These are phyloP conservation scores for Ctenopoma kingsleyae DNA, from an alignment of 2,797 vertebrate genomes.

Conservation along the genomic window DNA sequence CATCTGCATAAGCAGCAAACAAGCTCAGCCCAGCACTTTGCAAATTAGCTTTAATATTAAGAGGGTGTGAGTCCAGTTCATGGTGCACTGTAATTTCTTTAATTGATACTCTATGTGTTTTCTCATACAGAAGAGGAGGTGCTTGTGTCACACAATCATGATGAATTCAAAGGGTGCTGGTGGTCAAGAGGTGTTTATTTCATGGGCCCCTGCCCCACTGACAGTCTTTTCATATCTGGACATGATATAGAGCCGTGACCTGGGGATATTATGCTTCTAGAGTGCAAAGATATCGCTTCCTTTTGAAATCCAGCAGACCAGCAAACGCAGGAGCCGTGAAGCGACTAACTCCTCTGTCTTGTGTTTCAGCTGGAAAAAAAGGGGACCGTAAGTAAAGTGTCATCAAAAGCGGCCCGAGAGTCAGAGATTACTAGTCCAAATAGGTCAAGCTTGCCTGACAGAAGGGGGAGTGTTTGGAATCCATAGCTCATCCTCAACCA, in stretches of 20 bases:
- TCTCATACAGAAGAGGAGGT: constrained; percentile 2
- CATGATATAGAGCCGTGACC: constrained; percentile 75
- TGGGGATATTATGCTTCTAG: constrained; percentile 64
- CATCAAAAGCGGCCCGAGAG: constrained; percentile 73
- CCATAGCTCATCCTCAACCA: constrained; percentile 55
- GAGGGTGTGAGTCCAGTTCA: constrained; percentile 38
- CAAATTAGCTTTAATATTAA: constrained; percentile 64
- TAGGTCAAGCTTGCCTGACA: constrained; percentile 69
- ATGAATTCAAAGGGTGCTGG: constrained; percentile 65
- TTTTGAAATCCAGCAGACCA: constrained; percentile 84
- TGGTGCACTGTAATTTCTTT: constrained; percentile 57
- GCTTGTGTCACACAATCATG: constrained; percentile 28
- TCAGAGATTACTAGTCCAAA: constrained; percentile 65
- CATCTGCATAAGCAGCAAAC: constrained; percentile 71
- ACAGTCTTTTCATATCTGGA: constrained; percentile 76
- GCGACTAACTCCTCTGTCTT: constrained; percentile 69
- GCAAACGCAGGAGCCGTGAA: constrained; percentile 77
- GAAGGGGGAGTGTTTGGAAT: constrained; percentile 53
- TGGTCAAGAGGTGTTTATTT: constrained; percentile 80
- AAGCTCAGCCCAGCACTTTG: constrained; percentile 60
- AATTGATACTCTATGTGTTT: constrained; percentile 50
- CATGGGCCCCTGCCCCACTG: constrained; percentile 65
- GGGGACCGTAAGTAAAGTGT: constrained; percentile 66
- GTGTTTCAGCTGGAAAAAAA: constrained; percentile 71
- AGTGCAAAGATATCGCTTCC: constrained; percentile 71